Evolutionary conservation across 2,797 vertebrate genomes (phyloP).

Genomic region (Rhynchotus rufescens): DNA sequence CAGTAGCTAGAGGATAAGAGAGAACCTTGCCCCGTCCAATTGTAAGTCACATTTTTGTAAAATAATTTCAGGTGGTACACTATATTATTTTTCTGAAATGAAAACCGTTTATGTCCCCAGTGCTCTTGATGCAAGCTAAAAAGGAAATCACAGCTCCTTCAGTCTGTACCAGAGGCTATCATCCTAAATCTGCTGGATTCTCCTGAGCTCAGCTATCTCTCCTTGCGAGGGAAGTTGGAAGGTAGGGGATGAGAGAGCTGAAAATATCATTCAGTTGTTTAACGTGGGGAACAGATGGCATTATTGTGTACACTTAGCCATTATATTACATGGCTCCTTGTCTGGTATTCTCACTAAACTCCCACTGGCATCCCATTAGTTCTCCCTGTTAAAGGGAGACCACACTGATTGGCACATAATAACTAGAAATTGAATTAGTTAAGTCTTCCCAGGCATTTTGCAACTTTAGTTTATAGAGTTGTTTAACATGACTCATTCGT

Average conservation of each 20-base stretch:
- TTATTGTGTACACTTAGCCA: not conserved
- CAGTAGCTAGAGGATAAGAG: not conserved
- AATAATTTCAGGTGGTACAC: not conserved
- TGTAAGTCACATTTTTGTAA: not conserved
- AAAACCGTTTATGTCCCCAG: not conserved
- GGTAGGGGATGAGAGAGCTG: not conserved
- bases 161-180: not conserved
- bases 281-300: not conserved
- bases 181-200: not conserved
- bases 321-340: not conserved
- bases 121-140: not conserved
- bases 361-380: not conserved
- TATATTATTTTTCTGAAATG: not conserved
- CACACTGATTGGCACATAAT: not conserved
- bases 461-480: constrained; percentile 33
- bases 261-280: not conserved
- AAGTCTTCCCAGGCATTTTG: constrained; percentile 49
- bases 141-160: not conserved
- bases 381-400: not conserved
- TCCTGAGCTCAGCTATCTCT: not conserved
- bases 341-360: not conserved
- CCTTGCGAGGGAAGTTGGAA: not conserved
- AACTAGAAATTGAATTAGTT: not conserved
- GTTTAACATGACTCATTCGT: constrained; percentile 17
- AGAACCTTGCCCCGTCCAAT: not conserved